A percentile compares a stretch with the other conserved stretches of the same genome.
These are phyloP conservation scores for Garra rufa DNA, from an alignment of 2,113 vertebrate genomes.

Conservation along the genomic window DNA sequence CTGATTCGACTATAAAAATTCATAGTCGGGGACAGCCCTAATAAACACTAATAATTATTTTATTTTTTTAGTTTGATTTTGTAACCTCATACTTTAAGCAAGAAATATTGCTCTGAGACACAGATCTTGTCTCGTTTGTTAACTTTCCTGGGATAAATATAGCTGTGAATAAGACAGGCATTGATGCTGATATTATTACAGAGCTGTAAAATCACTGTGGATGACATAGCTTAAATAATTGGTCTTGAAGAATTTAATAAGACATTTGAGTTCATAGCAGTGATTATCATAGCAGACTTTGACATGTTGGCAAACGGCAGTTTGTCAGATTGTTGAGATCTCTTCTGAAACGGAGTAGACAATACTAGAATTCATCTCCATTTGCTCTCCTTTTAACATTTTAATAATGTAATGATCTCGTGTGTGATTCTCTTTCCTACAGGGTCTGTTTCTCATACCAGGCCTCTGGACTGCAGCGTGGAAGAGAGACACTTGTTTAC, in stretches of 20 bases:
- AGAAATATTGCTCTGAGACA: not conserved
- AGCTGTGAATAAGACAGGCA: not conserved
- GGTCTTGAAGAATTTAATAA: not conserved
- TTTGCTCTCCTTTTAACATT: not conserved
- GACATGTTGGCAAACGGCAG: not conserved
- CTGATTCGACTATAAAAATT: too few species aligned
- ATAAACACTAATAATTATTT: too few species aligned
- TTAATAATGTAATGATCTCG: too few species aligned
- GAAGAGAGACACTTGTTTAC: not conserved
- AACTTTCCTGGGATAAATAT: not conserved
- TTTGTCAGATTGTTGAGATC: not conserved
- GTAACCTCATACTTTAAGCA: not conserved
- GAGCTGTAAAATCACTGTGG: not conserved
- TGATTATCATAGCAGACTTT: not conserved
- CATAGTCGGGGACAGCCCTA: too few species aligned
- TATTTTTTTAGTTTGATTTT: too few species aligned
- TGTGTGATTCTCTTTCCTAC: not conserved
- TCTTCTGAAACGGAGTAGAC: not conserved
- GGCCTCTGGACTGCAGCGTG: not conserved
- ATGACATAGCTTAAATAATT: not conserved
- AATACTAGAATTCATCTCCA: not conserved
- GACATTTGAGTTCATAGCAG: not conserved
- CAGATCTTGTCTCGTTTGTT: not conserved
- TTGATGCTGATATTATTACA: not conserved
- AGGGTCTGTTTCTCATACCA: constrained; percentile 14